Conservation (phyloP, 2,113 vertebrate genomes). For the Tylochromis polylepis region DNA sequence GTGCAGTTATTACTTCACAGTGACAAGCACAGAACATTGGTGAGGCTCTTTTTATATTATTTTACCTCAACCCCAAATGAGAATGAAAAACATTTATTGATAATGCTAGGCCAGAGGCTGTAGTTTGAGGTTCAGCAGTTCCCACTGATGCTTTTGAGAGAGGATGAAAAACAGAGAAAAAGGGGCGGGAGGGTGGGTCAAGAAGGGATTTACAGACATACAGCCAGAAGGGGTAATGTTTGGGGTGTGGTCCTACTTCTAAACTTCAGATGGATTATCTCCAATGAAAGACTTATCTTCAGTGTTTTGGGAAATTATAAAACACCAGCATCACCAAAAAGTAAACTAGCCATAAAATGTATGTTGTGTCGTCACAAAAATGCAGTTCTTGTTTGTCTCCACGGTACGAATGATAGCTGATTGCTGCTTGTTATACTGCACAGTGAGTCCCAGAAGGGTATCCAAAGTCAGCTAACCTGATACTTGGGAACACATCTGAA, state of each 20-base stretch:
- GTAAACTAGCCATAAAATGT: neutral
- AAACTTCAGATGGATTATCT: neutral
- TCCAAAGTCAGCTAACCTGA: constrained; percentile 19
- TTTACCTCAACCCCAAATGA: neutral
- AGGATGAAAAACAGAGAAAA: neutral
- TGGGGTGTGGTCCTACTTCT: neutral
- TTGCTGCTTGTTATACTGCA: neutral
- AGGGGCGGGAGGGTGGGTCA: neutral
- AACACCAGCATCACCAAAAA: neutral
- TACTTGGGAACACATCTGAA: constrained; percentile 15
- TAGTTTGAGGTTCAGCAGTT: neutral
- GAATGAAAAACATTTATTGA: neutral
- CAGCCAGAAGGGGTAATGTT: neutral
- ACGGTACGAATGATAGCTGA: neutral
- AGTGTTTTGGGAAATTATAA: neutral
- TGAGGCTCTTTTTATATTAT: constrained; percentile 40
- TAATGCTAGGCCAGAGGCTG: neutral
- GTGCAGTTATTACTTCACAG: neutral
- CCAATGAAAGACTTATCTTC: neutral
- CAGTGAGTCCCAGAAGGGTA: neutral
- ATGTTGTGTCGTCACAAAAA: neutral
- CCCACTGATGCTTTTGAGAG: neutral
- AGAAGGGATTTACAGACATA: neutral
- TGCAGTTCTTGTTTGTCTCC: neutral
- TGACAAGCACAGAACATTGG: constrained; percentile 51